These are phyloP conservation scores for Nesometra sesokonis DNA, from an alignment of 35 echinoderm and acorn worm genomes.

Conservation along the genomic window DNA sequence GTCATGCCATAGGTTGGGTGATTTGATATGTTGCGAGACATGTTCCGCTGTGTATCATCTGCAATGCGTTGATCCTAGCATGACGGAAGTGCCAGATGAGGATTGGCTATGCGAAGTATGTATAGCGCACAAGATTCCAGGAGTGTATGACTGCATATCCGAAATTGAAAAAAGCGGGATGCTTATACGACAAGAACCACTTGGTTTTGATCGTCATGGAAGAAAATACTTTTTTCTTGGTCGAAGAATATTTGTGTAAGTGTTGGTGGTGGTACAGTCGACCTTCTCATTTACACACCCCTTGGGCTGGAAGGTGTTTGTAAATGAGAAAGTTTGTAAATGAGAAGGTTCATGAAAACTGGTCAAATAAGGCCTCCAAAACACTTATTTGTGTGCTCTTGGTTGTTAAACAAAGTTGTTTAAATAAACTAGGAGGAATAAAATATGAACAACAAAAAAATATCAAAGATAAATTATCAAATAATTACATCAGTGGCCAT, in stretches of 20 bases:
- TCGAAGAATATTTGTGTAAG: constrained; percentile 85
- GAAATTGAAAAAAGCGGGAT: constrained; percentile 95
- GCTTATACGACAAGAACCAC: constrained; percentile 83
- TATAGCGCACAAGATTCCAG: constrained; percentile 54
- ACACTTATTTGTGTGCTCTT: too few species aligned
- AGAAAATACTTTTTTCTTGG: constrained; percentile 84
- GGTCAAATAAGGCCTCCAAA: too few species aligned
- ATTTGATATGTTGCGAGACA: constrained; percentile 92
- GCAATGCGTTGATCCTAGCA: constrained; percentile 74
- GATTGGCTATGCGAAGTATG: constrained; percentile 91
- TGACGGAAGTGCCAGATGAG: constrained; percentile 89
- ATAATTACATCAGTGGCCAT: too few species aligned
- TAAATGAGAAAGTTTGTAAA: too few species aligned
- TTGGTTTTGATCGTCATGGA: constrained; percentile 75
- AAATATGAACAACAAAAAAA: too few species aligned
- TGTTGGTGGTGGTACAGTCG: not conserved
- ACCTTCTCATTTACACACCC: too few species aligned
- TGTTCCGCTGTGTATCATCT: constrained; percentile 94
- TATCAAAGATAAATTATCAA: too few species aligned
- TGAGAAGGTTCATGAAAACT: too few species aligned
- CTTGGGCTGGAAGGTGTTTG: too few species aligned
- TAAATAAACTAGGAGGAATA: too few species aligned
- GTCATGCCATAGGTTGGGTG: constrained; percentile 64
- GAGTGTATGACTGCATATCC: constrained; percentile 72
- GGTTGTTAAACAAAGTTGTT: too few species aligned